Percentiles rank a stretch among this genome's conserved stretches.
Evolutionary conservation across 2,797 vertebrate species (phyloP).

Genomic region (Notamacropus eugenii): DNA sequence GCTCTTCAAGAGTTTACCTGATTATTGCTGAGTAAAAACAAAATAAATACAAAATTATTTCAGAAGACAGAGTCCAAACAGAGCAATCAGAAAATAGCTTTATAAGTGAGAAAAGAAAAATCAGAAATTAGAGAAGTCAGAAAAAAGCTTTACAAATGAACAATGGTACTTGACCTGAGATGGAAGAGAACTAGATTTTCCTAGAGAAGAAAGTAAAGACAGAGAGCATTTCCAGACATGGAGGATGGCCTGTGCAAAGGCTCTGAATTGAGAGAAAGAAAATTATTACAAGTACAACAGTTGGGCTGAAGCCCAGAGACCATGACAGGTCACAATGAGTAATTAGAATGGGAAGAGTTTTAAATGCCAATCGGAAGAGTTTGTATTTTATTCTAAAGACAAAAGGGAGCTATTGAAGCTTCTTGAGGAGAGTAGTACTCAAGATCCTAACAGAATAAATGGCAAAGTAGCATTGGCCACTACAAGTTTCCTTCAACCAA

Average conservation of each 20-base stretch:
- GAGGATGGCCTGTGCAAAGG: background rate
- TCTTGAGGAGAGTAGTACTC: background rate
- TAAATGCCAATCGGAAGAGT: background rate
- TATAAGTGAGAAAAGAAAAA: background rate
- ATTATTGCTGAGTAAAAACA: background rate
- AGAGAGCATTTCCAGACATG: background rate
- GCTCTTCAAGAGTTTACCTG: background rate
- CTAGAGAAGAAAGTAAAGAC: background rate
- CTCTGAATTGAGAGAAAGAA: background rate
- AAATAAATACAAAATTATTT: background rate
- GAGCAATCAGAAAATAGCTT: too few species aligned
- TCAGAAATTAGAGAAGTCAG: background rate
- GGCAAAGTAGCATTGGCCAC: background rate
- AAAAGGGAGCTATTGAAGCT: background rate
- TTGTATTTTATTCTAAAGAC: background rate
- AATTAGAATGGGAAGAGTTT: background rate
- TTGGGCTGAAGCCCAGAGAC: background rate
- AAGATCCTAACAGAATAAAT: background rate
- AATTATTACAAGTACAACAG: background rate
- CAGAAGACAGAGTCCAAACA: background rate
- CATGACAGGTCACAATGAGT: background rate
- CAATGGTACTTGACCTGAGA: background rate
- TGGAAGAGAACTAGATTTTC: background rate
- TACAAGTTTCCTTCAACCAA: background rate
- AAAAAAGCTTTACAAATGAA: background rate